Percentiles rank a stretch among this genome's conserved stretches.
Evolutionary conservation across 1,140 invertebrate species (phyloP).

Genomic region (Drosophila sp.): DNA sequence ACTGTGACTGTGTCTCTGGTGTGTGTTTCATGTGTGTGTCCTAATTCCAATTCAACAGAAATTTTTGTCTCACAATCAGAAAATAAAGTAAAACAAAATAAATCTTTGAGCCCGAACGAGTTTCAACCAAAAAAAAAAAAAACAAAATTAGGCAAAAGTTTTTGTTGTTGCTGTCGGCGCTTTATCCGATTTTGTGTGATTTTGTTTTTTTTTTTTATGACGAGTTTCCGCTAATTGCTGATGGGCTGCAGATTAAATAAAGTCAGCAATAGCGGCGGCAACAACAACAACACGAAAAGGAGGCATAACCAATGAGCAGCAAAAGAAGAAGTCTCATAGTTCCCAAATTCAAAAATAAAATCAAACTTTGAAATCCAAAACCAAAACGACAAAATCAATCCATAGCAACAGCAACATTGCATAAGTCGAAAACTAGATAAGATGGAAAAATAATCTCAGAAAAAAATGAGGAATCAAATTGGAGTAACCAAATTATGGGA

Average conservation of each 20-base stretch:
- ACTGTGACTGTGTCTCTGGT: not conserved
- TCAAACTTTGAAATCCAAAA: not conserved
- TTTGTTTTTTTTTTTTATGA: slow-evolving; percentile 71
- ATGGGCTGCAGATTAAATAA: slow-evolving; percentile 79
- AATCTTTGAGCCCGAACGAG: slow-evolving; percentile 75
- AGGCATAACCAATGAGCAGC: not conserved
- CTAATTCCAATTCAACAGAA: slow-evolving; percentile 81
- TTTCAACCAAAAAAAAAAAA: slow-evolving; percentile 60
- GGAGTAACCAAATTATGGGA: not conserved
- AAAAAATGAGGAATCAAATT: not conserved
- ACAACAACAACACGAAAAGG: slow-evolving; percentile 24
- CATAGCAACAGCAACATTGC: not conserved
- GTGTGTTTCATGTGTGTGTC: slow-evolving; percentile 72
- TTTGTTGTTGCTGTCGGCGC: slow-evolving; percentile 71
- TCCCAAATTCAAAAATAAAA: not conserved
- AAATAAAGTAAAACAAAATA: slow-evolving; percentile 73
- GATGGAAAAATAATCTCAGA: not conserved
- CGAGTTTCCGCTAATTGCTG: slow-evolving; percentile 80
- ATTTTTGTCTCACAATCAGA: slow-evolving; percentile 75
- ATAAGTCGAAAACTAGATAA: slow-evolving; percentile 2
- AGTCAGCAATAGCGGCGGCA: slow-evolving; percentile 34
- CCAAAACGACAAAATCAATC: not conserved
- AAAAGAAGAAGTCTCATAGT: not conserved
- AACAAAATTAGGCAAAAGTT: slow-evolving; percentile 64
- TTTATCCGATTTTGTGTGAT: slow-evolving; percentile 76